A percentile compares a stretch with the other conserved stretches of the same genome.
Conservation (phyloP, 2,888 invertebrate species). For the Cyrtodaria siliqua region DNA sequence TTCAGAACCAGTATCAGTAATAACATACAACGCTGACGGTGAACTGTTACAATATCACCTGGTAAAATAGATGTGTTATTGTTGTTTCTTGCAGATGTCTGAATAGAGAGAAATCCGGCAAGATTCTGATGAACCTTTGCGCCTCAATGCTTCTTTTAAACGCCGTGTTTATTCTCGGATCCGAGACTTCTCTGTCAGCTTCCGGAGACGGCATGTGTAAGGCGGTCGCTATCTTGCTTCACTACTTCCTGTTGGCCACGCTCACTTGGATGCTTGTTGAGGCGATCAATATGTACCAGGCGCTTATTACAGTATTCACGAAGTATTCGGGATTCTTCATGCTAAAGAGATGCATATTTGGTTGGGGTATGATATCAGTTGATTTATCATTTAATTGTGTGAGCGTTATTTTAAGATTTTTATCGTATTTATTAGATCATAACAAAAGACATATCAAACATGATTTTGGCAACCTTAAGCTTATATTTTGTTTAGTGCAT, state of each 20-base stretch:
- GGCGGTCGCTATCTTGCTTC: slow-evolving; percentile 84
- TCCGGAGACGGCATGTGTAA: slow-evolving; percentile 79
- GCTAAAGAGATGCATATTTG: slow-evolving; percentile 86
- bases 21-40: too few species aligned
- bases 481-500: too few species aligned
- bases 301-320: slow-evolving; percentile 87
- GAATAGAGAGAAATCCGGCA: slow-evolving; percentile 87
- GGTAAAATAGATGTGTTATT: too few species aligned
- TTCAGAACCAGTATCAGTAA: too few species aligned
- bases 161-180: slow-evolving; percentile 85
- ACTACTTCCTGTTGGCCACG: slow-evolving; percentile 87
- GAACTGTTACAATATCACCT: too few species aligned
- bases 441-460: too few species aligned
- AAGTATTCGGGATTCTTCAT: slow-evolving; percentile 86
- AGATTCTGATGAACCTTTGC: slow-evolving; percentile 87
- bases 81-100: slow-evolving; percentile 83
- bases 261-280: slow-evolving; percentile 87
- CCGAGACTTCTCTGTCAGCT: slow-evolving; percentile 63
- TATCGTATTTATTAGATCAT: too few species aligned
- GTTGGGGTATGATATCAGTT: slow-evolving; percentile 88
- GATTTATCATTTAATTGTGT: too few species aligned
- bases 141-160: slow-evolving; percentile 87
- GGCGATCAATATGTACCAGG: slow-evolving; percentile 87
- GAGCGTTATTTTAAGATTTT: too few species aligned
- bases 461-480: too few species aligned